Evolutionary conservation across 2,113 vertebrate species (phyloP).

Genomic region (Lagopus leucura): DNA sequence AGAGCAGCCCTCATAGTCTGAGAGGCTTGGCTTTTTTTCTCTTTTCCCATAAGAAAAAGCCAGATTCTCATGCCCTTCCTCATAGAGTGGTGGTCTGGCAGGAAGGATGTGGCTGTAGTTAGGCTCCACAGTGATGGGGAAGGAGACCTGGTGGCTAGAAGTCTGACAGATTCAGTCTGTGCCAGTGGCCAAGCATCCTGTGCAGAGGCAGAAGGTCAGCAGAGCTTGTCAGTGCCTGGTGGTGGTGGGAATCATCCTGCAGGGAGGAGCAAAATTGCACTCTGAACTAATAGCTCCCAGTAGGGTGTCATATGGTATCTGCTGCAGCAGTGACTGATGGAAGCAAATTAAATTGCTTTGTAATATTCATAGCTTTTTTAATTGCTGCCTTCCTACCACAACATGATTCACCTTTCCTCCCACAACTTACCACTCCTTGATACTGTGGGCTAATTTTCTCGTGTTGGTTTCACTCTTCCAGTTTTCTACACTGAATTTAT

Average conservation of each 20-base stretch:
- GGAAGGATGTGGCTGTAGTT: background rate
- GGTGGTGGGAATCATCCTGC: accelerated
- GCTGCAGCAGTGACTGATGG: background rate
- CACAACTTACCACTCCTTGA: background rate
- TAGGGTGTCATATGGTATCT: background rate
- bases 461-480: background rate
- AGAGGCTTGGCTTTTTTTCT: background rate
- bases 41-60: background rate
- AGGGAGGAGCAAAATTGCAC: background rate
- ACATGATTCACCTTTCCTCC: background rate
- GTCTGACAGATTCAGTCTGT: accelerated
- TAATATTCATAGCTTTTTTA: background rate
- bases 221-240: background rate
- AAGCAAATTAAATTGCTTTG: background rate
- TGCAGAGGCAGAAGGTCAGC: background rate
- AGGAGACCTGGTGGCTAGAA: background rate
- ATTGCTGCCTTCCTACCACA: background rate
- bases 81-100: background rate
- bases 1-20: too few relatives aligned
- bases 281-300: background rate
- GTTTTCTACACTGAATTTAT: background rate
- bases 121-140: background rate
- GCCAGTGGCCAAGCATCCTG: background rate
- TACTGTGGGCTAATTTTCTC: background rate
- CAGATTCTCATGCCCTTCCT: background rate